Evolutionary conservation across 30 jellyfish, hydroid and myxozoan genomes (phyloP).

Genomic region (Chrysaora quinquecirrha): DNA sequence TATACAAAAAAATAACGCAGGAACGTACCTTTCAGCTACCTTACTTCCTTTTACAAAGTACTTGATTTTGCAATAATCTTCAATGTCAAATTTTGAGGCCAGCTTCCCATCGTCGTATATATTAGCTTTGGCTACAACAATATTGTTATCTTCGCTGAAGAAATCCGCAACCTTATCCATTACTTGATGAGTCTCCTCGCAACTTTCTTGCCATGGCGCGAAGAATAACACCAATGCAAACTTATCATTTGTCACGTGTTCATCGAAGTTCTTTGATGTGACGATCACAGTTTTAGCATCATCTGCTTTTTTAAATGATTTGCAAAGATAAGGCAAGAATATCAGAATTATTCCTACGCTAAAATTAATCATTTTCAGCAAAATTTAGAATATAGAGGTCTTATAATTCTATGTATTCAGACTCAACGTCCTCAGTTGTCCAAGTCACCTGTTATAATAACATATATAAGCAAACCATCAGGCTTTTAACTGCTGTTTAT

Average conservation of each 20-base stretch:
- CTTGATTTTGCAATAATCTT: slow-evolving; percentile 85
- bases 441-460: too few relatives aligned
- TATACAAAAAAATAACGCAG: too few relatives aligned
- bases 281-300: slow-evolving; percentile 30
- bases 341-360: neutral
- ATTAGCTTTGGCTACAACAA: slow-evolving; percentile 80
- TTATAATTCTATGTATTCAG: too few relatives aligned
- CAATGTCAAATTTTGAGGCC: slow-evolving; percentile 69
- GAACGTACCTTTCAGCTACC: slow-evolving; percentile 94
- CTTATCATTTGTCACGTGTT: slow-evolving; percentile 48
- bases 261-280: slow-evolving; percentile 57
- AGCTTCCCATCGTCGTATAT: slow-evolving; percentile 73
- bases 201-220: slow-evolving; percentile 92
- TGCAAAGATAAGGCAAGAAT: neutral
- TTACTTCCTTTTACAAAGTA: slow-evolving; percentile 90
- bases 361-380: neutral
- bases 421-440: too few relatives aligned
- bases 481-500: too few relatives aligned
- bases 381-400: too few relatives aligned
- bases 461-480: too few relatives aligned
- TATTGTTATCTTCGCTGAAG: slow-evolving; percentile 43
- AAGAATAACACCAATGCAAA: slow-evolving; percentile 80
- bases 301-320: slow-evolving; percentile 43
- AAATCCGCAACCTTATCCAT: slow-evolving; percentile 64
- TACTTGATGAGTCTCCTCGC: slow-evolving; percentile 55